Conservation (phyloP, 2,797 vertebrate species). For the Ctenochaetus hawaiiensis region DNA sequence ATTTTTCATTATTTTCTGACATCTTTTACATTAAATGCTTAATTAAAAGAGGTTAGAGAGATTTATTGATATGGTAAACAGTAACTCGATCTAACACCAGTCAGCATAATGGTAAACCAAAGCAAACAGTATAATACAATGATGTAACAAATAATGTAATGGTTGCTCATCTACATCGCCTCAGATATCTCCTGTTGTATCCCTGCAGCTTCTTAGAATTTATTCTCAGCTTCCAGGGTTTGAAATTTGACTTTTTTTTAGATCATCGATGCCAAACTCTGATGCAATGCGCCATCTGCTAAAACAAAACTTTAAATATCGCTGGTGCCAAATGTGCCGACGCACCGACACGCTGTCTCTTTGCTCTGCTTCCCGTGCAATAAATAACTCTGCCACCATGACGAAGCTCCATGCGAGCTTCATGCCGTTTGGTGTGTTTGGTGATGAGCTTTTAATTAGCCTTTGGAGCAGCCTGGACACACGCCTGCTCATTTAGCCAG, state of each 20-base stretch:
- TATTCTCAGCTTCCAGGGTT: slow-evolving; percentile 37
- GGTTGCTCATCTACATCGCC: neutral
- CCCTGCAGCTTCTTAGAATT: neutral
- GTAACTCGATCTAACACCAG: too few species aligned
- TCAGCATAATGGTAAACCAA: too few species aligned
- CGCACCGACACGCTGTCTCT: slow-evolving; percentile 1
- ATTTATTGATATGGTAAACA: too few species aligned
- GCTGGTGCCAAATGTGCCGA: slow-evolving; percentile 53
- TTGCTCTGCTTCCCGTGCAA: slow-evolving; percentile 48
- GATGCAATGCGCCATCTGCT: slow-evolving; percentile 75
- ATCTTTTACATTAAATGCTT: neutral
- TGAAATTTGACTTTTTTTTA: slow-evolving; percentile 17
- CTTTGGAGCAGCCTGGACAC: slow-evolving; percentile 48
- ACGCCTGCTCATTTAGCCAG: slow-evolving; percentile 42
- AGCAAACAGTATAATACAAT: too few species aligned
- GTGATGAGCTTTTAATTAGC: slow-evolving; percentile 64
- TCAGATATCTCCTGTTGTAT: slow-evolving; percentile 1
- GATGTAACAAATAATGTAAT: too few species aligned
- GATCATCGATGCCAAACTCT: slow-evolving; percentile 30
- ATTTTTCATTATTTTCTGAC: neutral
- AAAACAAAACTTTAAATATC: slow-evolving; percentile 49
- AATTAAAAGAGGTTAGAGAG: too few species aligned
- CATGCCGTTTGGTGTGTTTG: slow-evolving; percentile 44
- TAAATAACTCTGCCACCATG: slow-evolving; percentile 46
- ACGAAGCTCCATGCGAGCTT: slow-evolving; percentile 1